These are phyloP conservation scores for Brachyptera putata DNA, from an alignment of 2,888 invertebrate species.

Conservation along the genomic window DNA sequence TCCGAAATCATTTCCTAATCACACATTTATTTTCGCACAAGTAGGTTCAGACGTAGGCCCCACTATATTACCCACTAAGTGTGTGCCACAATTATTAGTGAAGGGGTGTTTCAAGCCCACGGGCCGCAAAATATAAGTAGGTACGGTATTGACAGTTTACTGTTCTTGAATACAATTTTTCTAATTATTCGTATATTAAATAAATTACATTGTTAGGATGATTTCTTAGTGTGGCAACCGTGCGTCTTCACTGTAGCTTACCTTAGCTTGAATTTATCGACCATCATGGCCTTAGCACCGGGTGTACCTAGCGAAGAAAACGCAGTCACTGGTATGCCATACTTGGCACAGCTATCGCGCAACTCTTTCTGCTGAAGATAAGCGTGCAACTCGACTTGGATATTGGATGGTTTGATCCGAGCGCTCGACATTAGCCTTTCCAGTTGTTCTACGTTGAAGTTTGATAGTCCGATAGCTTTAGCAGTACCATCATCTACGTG, in stretches of 20 bases:
- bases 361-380: slow-evolving; percentile 68
- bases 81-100: no score
- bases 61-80: no score
- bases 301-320: slow-evolving; percentile 76
- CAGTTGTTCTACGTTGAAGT: slow-evolving; percentile 72
- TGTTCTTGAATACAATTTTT: no score
- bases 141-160: no score
- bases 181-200: no score
- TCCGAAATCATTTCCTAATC: no score
- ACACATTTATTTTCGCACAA: no score
- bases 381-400: slow-evolving; percentile 70
- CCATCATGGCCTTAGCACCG: slow-evolving; percentile 60
- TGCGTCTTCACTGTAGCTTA: slow-evolving; percentile 36
- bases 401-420: slow-evolving; percentile 57
- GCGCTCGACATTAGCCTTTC: slow-evolving; percentile 57
- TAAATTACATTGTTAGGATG: no score
- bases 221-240: not conserved
- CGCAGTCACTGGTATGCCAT: slow-evolving; percentile 67
- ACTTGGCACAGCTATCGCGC: slow-evolving; percentile 55
- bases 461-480: slow-evolving; percentile 80
- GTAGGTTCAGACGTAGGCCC: no score
- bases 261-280: slow-evolving; percentile 58
- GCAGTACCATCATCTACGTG: slow-evolving; percentile 63
- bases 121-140: no score
- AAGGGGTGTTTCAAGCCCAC: no score